A percentile compares a stretch with the other conserved stretches of the same genome.
Conservation (phyloP, 2,113 vertebrate genomes). For the Pseudorhombus dupliciocellatus region DNA sequence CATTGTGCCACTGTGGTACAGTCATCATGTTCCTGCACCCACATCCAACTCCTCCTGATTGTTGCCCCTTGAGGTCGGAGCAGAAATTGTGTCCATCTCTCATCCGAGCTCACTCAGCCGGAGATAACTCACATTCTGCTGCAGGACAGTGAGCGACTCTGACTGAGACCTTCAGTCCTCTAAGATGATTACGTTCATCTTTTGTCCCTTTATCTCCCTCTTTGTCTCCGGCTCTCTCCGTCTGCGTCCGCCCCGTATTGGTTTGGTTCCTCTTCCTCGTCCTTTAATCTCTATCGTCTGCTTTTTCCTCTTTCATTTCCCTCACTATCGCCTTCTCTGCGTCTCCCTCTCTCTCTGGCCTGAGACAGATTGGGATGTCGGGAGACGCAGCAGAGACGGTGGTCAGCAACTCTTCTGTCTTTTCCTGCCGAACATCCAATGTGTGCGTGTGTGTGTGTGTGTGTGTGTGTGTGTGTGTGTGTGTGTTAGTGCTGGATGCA, state of each 20-base stretch:
- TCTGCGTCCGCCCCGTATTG: neutral
- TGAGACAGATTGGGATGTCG: constrained; percentile 46
- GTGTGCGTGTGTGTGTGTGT: neutral
- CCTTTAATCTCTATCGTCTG: neutral
- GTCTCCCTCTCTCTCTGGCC: constrained; percentile 9
- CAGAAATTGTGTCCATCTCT: constrained; percentile 62
- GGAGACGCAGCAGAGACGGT: constrained; percentile 46
- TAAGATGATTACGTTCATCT: constrained; percentile 66
- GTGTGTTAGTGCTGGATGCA: constrained; percentile 18
- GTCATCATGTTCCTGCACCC: constrained; percentile 36
- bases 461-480: neutral
- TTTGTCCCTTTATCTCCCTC: constrained; percentile 53
- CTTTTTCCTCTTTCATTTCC: constrained; percentile 11
- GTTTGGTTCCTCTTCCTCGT: neutral
- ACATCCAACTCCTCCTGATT: constrained; percentile 42
- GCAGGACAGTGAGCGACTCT: constrained; percentile 60
- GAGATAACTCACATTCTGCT: constrained; percentile 50
- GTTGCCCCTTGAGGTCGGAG: constrained; percentile 36
- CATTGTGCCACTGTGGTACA: neutral
- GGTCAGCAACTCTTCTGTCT: constrained; percentile 69
- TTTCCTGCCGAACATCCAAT: constrained; percentile 7
- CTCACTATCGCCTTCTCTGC: neutral
- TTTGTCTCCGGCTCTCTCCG: constrained; percentile 25
- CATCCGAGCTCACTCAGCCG: constrained; percentile 50
- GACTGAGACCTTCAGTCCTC: constrained; percentile 67